Base-by-base conservation (phyloP, 2,888 invertebrate genomes). In the Syritta pipiens region DNA sequence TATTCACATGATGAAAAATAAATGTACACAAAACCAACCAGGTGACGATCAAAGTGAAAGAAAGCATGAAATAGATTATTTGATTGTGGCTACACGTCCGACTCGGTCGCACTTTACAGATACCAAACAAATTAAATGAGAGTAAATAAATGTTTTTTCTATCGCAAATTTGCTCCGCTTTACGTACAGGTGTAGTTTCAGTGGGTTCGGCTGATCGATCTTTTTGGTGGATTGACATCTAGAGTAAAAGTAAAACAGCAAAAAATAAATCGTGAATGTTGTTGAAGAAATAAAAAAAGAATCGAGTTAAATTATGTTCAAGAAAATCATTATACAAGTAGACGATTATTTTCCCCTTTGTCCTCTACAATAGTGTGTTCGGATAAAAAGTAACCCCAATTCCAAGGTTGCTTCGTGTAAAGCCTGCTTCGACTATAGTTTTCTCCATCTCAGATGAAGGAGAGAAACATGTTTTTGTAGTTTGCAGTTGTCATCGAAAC, bases 161-260 rank as follows among this genome's bases (percentile, higher is more conserved):
- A 17, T 37, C 37, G n/a, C 37, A 7, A 3, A 14, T 35, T 10
- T 35, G 4, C 6, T 3, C 9, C 19, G 3, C 6, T 84, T 87
- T 88, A 89, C 89, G 87, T 89, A 89, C 89, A 86, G 89, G 89
- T 84, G 89, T 89, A 85, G 86, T 87, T 86, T 89, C 89, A 84
- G 86, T 89, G 84, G 88, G 87, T 86, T 87, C 87, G 84, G 84
- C 84, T 84, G 87, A 84, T 85, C 94, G 90, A 90, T 89, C 90
- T 90, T 90, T 90, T 90, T 90, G 90, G 89, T 91, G 90, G 90
- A 90, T 90, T 90, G 90, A 90, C 89, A 91, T 91, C 92, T 92
- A 92, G 90, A 91, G 92, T 86, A 83, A 86, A 85, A 84, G 84
- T 84, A 85, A 86, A 86, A n/a, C 48, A 48, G 79, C 74, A 79